Percentiles rank a stretch among this genome's conserved stretches.
Conservation (phyloP, 2,797 vertebrate species). For the Caiman crocodilus region DNA sequence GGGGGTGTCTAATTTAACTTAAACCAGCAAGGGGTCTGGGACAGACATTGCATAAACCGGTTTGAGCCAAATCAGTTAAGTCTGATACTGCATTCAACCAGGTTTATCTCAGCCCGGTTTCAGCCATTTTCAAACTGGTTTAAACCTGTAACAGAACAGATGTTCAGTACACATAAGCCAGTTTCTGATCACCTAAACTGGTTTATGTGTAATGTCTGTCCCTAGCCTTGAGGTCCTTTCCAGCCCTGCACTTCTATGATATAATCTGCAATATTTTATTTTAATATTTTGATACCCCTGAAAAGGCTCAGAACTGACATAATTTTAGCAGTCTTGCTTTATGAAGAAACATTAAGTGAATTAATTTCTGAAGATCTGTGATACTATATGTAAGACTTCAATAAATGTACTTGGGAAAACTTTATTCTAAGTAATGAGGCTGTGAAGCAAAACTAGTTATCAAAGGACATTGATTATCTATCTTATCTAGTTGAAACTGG, state of each 20-base stretch:
- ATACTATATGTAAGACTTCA: constrained; percentile 46
- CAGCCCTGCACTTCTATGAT: not conserved
- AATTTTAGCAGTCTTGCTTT: constrained; percentile 39
- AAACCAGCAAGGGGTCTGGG: too few relatives aligned
- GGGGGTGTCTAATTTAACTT: too few relatives aligned
- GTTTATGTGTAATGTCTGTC: too few relatives aligned
- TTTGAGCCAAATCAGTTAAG: too few relatives aligned
- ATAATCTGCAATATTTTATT: not conserved
- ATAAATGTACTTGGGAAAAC: constrained; percentile 23
- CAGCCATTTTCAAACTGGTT: too few relatives aligned
- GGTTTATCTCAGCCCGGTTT: too few relatives aligned
- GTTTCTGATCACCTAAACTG: too few relatives aligned
- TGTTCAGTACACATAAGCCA: too few relatives aligned
- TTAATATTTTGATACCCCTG: constrained; percentile 6
- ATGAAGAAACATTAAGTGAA: constrained; percentile 32
- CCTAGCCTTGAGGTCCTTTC: constrained; percentile 25
- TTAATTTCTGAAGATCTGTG: constrained; percentile 28
- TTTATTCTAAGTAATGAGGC: constrained; percentile 80
- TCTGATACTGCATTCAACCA: too few relatives aligned
- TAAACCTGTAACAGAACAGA: too few relatives aligned
- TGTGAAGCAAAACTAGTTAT: constrained; percentile 87
- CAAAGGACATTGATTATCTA: constrained; percentile 91
- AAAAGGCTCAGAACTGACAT: not conserved
- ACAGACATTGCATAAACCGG: too few relatives aligned
- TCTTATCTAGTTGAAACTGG: constrained; percentile 80